Evolutionary conservation across 2,888 invertebrate genomes (phyloP).

Genomic region (Iphiclides podalirius): DNA sequence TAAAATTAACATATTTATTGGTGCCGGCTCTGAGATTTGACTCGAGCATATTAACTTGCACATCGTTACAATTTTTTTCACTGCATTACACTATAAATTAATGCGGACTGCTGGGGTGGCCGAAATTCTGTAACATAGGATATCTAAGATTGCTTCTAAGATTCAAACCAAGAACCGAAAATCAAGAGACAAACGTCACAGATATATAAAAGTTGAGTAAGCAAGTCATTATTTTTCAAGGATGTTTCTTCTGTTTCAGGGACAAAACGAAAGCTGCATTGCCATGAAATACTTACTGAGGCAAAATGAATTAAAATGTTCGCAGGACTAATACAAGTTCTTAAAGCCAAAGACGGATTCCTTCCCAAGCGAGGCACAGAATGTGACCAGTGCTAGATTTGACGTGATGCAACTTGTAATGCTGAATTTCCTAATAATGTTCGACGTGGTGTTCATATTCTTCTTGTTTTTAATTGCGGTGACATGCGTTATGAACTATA

Average conservation of each 20-base stretch:
- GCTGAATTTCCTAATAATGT: slow-evolving; percentile 92
- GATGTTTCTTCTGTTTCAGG: not conserved
- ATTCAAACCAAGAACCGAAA: too few species aligned
- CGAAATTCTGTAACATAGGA: too few species aligned
- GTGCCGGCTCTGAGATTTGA: too few species aligned
- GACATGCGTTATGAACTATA: slow-evolving; percentile 90
- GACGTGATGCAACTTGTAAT: slow-evolving; percentile 90
- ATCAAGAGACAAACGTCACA: too few species aligned
- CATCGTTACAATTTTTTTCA: too few species aligned
- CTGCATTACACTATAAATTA: too few species aligned
- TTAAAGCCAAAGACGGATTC: slow-evolving; percentile 5
- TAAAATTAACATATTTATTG: too few species aligned
- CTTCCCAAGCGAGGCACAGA: slow-evolving; percentile 43
- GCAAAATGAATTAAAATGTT: slow-evolving; percentile 19
- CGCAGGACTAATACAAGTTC: not conserved
- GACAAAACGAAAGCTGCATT: not conserved
- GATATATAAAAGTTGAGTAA: too few species aligned
- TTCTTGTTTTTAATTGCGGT: slow-evolving; percentile 92
- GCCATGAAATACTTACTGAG: not conserved
- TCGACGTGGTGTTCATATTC: slow-evolving; percentile 92
- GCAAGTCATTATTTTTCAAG: too few species aligned
- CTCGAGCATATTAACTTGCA: too few species aligned
- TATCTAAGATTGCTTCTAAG: too few species aligned
- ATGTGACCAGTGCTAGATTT: slow-evolving; percentile 55
- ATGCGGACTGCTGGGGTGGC: too few species aligned